Evolutionary conservation across 2,888 invertebrate genomes (phyloP), one percentile per base, ranked within the genome.

Genomic region (Drosophila tripunctata): DNA sequence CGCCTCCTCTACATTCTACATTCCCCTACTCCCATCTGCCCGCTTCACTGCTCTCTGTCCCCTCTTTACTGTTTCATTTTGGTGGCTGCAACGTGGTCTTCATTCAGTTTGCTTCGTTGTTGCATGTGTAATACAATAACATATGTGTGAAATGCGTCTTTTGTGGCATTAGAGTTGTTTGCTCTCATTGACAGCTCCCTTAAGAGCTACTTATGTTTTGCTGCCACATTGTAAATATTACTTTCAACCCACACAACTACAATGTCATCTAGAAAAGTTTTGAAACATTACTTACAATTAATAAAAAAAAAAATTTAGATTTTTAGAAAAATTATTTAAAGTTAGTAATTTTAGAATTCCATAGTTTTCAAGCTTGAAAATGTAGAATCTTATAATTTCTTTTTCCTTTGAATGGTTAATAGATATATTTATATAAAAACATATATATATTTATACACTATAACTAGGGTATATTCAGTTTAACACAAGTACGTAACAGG

Each of bases 41-140:
- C 35, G 30, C 50, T 43, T n/a, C 44, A 17, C 4, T 31, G 8
- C 2, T 36, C n/a, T 8, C 27, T 15, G 4, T 12, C 15, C 17
- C 7, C 48, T 22, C 8, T 31, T 12, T 21, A 61, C 61, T 67
- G 69, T 62, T 51, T 41, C 45, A 19, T 45, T 43, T 52, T 44
- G 52, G 45, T 51, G 12, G 15, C 50, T 58, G 58, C 51, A 50
- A 50, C 38, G 30, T 57, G 56, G 57, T 33, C 48, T 57, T 48
- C 65, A 27, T 38, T 19, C 17, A 36, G 17, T n/a, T n/a, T n/a
- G n/a, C 36, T 40, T 40, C 50, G 40, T 36, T 66, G 54, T 51
- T n/a, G n/a, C n/a, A n/a, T n/a, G 30, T 44, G 61, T 71, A 64
- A 65, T 71, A 52, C 33, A 27, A 43, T 43, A 62, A 68, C 75